Percentiles rank a stretch among this genome's conserved stretches.
These are phyloP conservation scores for Leptosomus discolor DNA, from an alignment of 2,113 vertebrate genomes.

Conservation along the genomic window DNA sequence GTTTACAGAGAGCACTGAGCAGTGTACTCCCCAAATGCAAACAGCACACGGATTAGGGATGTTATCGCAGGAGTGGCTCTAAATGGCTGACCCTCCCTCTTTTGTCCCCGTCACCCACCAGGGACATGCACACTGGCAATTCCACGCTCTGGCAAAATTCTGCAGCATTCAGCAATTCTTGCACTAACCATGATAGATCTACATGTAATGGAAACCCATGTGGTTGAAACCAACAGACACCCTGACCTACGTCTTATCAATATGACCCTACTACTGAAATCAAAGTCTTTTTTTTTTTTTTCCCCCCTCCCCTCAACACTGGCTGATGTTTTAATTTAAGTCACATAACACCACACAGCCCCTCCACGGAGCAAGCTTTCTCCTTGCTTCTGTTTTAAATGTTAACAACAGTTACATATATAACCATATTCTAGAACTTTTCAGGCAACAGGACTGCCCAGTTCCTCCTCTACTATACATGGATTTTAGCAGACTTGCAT, in stretches of 20 bases:
- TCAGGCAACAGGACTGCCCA: neutral
- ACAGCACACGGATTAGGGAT: neutral
- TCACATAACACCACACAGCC: neutral
- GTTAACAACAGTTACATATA: neutral
- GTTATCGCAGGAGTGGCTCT: neutral
- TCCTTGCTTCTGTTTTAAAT: neutral
- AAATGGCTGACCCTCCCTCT: neutral
- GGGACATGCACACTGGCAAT: neutral
- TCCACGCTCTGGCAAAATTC: neutral
- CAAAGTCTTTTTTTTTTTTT: neutral
- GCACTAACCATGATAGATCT: neutral
- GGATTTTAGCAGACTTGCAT: neutral
- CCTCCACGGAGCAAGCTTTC: neutral
- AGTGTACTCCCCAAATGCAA: neutral
- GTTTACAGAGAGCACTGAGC: neutral
- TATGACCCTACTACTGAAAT: neutral
- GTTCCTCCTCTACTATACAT: neutral
- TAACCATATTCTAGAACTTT: neutral
- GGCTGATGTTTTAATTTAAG: neutral
- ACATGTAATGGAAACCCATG: neutral
- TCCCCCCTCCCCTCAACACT: neutral
- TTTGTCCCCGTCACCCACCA: rapidly evolving
- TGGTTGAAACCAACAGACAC: neutral
- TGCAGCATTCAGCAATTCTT: neutral
- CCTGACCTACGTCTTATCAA: neutral